Evolutionary conservation across 92 coral and sea anemone genomes (phyloP), one percentile per base, ranked within the genome.

Genomic region (Actinernus sp.): DNA sequence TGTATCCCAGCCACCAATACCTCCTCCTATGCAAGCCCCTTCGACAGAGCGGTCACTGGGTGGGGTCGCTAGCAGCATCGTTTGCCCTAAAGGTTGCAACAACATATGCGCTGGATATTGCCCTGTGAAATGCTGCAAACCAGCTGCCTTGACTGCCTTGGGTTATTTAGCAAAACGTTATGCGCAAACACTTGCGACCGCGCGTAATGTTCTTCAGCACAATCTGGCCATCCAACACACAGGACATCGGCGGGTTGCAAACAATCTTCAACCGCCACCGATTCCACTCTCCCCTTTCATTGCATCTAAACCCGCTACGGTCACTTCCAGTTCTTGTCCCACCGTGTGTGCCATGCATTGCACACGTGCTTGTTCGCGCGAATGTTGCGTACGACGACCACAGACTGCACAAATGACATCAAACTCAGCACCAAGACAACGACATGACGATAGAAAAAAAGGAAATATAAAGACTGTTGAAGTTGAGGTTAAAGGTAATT

Each of bases 41-140:
- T n/a, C n/a, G n/a, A n/a, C n/a, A n/a, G n/a, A n/a, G n/a, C n/a
- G n/a, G n/a, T n/a, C n/a, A n/a, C n/a, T n/a, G n/a, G n/a, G n/a
- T n/a, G n/a, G n/a, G n/a, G n/a, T n/a, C n/a, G 54, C 71, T 0
- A 55, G 61, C 55, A 85, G 44, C 9, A 59, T 78, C 1, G 39
- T 55, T 4, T 94, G 98, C 37, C 82, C 95, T 10, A 41, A 55
- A 5, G 31, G 51, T 5, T 94, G 98, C 43, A 68, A 30, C 27
- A 47, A 44, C 23, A 72, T 41, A 31, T 94, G 98, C 60, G 5
- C 60, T 16, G 69, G 87, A 14, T 68, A 73, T 37, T 94, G 98
- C 29, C 92, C 98, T 2, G 82, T 90, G 16, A 77, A 67, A 17
- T 94, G 98, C 70, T 94, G 98, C 38, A 56, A 31, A 40, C 65